Evolutionary conservation across 2,113 vertebrate genomes (phyloP).

Genomic region (Gallinago jamesoni): DNA sequence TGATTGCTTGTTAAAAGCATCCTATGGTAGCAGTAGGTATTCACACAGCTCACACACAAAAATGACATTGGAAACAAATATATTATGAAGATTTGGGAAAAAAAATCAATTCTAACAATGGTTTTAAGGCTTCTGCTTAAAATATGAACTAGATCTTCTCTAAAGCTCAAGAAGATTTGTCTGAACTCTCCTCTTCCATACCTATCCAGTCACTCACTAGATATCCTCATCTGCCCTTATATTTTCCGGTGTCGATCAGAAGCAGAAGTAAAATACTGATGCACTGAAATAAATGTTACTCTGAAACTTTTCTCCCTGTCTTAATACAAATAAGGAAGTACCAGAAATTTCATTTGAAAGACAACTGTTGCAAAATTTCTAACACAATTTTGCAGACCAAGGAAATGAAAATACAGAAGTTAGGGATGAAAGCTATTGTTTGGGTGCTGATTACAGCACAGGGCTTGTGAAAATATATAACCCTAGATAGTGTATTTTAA

Average conservation of each 20-base stretch:
- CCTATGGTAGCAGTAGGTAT: background rate
- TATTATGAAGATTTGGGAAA: background rate
- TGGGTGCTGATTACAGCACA: background rate
- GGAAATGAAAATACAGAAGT: conserved; percentile 30
- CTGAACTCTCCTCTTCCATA: background rate
- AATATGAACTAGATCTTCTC: background rate
- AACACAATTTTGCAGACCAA: conserved; percentile 13
- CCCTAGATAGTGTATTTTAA: background rate
- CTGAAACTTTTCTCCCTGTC: background rate
- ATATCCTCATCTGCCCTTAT: background rate
- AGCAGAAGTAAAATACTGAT: background rate
- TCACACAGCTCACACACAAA: background rate
- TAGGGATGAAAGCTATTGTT: background rate
- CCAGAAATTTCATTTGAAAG: background rate
- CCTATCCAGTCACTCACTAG: background rate
- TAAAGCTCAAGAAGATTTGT: background rate
- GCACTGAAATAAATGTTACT: background rate
- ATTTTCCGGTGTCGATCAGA: background rate
- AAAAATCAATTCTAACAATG: background rate
- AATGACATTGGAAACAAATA: background rate
- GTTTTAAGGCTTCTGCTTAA: background rate
- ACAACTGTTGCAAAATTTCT: conserved; percentile 15
- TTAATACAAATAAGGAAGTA: background rate
- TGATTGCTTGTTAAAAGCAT: background rate
- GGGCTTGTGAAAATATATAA: background rate